Conservation (phyloP, 2,888 invertebrate species). For the Zaprionus obscuricornis region DNA sequence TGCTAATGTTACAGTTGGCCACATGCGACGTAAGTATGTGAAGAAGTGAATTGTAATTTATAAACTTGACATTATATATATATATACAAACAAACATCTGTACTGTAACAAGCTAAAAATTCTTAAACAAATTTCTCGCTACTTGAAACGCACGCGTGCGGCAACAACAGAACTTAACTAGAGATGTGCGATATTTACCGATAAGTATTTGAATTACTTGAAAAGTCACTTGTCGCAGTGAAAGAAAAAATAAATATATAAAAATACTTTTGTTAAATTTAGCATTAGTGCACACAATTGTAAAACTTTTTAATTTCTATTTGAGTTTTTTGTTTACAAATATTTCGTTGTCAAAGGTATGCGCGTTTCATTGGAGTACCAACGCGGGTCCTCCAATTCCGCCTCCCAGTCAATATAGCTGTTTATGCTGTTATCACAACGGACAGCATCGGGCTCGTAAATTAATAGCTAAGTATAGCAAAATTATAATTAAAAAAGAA, state of each 20-base stretch:
- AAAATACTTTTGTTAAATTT: too few relatives aligned
- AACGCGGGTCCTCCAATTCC: conserved; percentile 77
- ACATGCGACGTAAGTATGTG: conserved; percentile 26
- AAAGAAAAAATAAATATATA: too few relatives aligned
- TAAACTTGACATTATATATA: too few relatives aligned
- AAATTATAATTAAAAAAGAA: too few relatives aligned
- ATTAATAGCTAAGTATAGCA: conserved; percentile 53
- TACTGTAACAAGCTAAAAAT: conserved; percentile 17
- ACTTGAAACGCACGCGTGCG: conserved; percentile 61
- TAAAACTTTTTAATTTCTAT: too few relatives aligned
- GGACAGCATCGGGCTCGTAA: conserved; percentile 69
- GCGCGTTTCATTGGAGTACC: conserved; percentile 60
- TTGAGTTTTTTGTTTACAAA: too few relatives aligned
- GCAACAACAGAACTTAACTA: conserved; percentile 49
- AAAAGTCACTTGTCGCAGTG: too few relatives aligned
- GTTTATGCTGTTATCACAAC: conserved; percentile 18
- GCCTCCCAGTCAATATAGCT: conserved; percentile 69
- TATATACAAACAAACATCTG: conserved; percentile 40
- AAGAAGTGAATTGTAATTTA: too few relatives aligned
- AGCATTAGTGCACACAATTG: too few relatives aligned
- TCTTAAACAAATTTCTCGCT: conserved; percentile 38
- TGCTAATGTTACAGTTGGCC: conserved; percentile 20
- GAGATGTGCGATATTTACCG: conserved; percentile 22
- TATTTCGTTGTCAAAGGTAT: background rate
- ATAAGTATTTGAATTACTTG: too few relatives aligned